A percentile compares a stretch with the other conserved stretches of the same genome.
These are phyloP conservation scores for Oreochromis aureus DNA, from an alignment of 2,113 vertebrate species.

Conservation along the genomic window DNA sequence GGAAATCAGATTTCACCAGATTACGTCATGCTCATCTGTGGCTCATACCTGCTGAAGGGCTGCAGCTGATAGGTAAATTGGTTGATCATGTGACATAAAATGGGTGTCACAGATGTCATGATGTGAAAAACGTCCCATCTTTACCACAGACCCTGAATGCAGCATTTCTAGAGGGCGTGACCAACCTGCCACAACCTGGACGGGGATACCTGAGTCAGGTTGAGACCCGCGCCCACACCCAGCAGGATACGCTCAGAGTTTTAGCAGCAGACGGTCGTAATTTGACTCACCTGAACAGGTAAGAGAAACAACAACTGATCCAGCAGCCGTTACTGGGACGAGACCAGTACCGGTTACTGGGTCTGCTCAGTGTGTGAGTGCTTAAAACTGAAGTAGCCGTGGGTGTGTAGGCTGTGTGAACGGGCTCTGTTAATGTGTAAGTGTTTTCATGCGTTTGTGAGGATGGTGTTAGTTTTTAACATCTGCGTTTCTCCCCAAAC, in stretches of 20 bases:
- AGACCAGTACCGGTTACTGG: neutral
- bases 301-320: neutral
- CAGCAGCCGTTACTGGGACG: neutral
- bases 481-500: neutral
- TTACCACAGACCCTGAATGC: neutral
- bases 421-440: neutral
- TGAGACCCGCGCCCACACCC: neutral
- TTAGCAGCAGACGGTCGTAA: neutral
- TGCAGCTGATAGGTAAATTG: neutral
- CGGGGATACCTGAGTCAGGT: neutral
- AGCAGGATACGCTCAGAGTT: neutral
- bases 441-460: rapidly evolving
- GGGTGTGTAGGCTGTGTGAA: neutral
- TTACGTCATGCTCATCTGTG: neutral
- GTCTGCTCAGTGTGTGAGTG: neutral
- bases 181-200: neutral
- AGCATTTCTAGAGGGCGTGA: neutral
- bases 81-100: neutral
- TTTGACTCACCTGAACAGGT: constrained; percentile 21
- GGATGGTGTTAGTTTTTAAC: rapidly evolving
- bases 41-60: neutral
- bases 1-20: neutral
- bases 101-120: neutral
- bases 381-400: neutral
- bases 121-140: neutral